Evolutionary conservation across 2,797 vertebrate genomes (phyloP), one percentile per base, ranked within the genome.

Genomic region (Graptemys geographica): DNA sequence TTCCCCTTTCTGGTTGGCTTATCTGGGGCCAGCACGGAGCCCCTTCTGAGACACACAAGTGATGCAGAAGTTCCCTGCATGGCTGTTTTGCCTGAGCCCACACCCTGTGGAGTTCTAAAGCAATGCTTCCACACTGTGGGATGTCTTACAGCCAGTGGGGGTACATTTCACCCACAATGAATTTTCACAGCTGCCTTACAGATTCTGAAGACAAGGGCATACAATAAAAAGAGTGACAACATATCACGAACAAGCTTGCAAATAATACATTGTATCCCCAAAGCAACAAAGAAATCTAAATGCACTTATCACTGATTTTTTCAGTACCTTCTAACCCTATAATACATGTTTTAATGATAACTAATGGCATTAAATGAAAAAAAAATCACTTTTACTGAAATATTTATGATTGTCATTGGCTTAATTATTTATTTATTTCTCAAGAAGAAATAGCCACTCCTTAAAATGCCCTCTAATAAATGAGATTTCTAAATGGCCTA

Each of bases 1-100:
- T 55, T 89, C 19, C n/a, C 62, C 28, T 78, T 74, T 83, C 79
- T 28, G 56, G 92, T 90, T 84, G 92, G 80, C 37, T 33, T 80
- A 56, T 81, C 55, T 88, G 21, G 18, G 13, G 41, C 57, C 79
- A 84, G 53, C n/a, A 28, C 11, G 12, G 62, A 33, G 37, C 28
- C 79, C 28, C 65, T 79, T 25, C 37, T 16, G 41, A 89, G 89
- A 76, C 72, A 84, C 19, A 53, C 12, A 84, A 59, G 59, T 37
- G 84, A 82, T 4, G 65, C n/a, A 37, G 86, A 95, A 95, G 81
- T 47, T 79, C 79, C 74, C n/a, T 81, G 28, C 57, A 44, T 25
- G 76, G 49, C 23, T 59, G 44, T 23, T 18, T 41, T 90, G 57
- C 47, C 47, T 44, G 47, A 5, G 2, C 21, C 52, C 13, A 62